Conservation (phyloP, 2,888 invertebrate species). For the Eupithecia vulgata region DNA sequence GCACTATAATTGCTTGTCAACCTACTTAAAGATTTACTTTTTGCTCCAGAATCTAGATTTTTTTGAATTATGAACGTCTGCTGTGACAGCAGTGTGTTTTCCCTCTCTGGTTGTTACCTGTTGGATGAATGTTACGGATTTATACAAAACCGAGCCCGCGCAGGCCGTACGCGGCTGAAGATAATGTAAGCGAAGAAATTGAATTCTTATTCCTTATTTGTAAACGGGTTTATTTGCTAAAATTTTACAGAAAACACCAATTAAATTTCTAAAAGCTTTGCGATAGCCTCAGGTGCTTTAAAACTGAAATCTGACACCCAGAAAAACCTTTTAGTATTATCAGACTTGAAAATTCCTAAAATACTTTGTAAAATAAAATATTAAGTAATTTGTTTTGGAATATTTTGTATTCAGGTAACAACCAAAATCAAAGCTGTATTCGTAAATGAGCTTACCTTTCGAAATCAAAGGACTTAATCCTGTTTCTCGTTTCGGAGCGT, state of each 20-base stretch:
- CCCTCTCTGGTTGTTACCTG: background rate
- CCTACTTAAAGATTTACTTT: background rate
- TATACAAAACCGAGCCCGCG: background rate
- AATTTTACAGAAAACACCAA: background rate
- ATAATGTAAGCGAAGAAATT: background rate
- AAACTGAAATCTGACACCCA: background rate
- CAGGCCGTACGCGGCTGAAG: background rate
- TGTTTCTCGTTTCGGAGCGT: conserved; percentile 10
- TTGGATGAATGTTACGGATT: background rate
- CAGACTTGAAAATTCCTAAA: background rate
- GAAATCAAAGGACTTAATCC: conserved; percentile 19
- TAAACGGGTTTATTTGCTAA: background rate
- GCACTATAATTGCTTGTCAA: background rate
- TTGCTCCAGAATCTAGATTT: background rate
- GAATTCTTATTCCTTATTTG: background rate
- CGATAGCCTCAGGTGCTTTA: conserved; percentile 3
- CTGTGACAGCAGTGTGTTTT: background rate
- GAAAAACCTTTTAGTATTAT: background rate
- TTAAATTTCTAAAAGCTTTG: background rate
- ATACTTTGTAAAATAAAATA: background rate
- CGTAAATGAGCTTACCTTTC: conserved; percentile 17
- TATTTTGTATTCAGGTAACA: conserved; percentile 1
- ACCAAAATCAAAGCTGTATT: conserved; percentile 10
- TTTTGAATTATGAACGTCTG: background rate
- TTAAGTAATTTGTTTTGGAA: background rate